Evolutionary conservation across 2,888 invertebrate species (phyloP).

Genomic region (Mesoligia furuncula): DNA sequence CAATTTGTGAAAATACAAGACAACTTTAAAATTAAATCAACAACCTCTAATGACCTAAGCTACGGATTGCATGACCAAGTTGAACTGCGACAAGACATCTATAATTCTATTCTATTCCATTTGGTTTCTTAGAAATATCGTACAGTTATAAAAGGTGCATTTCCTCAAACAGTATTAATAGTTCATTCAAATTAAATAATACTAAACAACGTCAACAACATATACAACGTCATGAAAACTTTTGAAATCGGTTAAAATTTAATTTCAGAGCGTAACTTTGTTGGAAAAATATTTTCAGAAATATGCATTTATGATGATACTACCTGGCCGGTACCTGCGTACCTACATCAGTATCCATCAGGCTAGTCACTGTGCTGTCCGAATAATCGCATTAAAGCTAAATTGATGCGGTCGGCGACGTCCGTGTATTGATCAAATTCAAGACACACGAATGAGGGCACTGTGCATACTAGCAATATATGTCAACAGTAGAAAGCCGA

Average conservation of each 20-base stretch:
- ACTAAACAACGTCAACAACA: neutral
- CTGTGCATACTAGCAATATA: conserved; percentile 36
- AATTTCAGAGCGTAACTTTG: neutral
- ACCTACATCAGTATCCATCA: conserved; percentile 72
- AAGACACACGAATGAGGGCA: conserved; percentile 65
- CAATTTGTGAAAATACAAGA: conserved; percentile 43
- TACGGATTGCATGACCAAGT: conserved; percentile 29
- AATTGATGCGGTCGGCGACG: conserved; percentile 71
- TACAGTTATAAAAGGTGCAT: neutral
- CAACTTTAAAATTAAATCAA: conserved; percentile 39
- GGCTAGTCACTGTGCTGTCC: conserved; percentile 69
- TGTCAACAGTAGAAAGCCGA: conserved; percentile 36
- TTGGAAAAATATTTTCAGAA: conserved; percentile 37
- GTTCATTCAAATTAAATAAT: conserved; percentile 23
- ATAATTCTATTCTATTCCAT: conserved; percentile 36
- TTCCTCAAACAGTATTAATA: conserved; percentile 17
- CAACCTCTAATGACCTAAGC: conserved; percentile 19
- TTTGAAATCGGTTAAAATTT: neutral
- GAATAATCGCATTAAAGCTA: conserved; percentile 76
- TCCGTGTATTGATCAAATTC: conserved; percentile 71
- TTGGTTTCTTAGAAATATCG: conserved; percentile 39
- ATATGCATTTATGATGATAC: conserved; percentile 45
- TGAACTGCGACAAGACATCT: conserved; percentile 41
- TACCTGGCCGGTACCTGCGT: conserved; percentile 34
- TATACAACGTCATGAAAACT: conserved; percentile 2